Conservation (phyloP, 92 coral and sea anemone species). For the Phenganax subtilis region DNA sequence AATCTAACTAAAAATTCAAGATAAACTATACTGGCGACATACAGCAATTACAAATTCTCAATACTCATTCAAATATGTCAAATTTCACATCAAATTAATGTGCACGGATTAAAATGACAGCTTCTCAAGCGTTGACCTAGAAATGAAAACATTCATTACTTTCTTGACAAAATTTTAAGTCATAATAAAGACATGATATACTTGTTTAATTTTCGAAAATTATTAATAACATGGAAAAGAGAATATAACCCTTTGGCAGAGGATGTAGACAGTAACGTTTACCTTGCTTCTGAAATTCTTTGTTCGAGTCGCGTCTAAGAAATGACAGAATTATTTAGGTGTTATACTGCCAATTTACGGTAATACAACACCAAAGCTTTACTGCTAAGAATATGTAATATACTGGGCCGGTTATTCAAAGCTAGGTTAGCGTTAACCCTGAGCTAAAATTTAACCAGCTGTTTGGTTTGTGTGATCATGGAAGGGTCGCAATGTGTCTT, state of each 20-base stretch:
- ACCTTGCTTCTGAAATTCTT: conserved; percentile 94
- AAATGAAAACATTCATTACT: background rate
- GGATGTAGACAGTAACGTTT: background rate
- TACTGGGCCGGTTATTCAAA: no score
- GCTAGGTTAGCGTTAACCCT: no score
- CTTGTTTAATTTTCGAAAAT: no score
- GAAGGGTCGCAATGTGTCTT: no score
- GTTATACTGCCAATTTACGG: background rate
- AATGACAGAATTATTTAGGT: conserved; percentile 5
- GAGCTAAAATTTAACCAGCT: no score
- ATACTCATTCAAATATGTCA: background rate
- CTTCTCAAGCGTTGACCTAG: conserved; percentile 34
- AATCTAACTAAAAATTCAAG: background rate
- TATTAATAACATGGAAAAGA: no score
- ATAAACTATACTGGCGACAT: no score
- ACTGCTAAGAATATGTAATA: no score
- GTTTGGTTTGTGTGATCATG: no score
- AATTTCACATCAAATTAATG: background rate
- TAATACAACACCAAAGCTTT: no score
- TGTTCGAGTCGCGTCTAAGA: conserved; percentile 81
- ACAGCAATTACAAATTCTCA: background rate
- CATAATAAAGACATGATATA: no score
- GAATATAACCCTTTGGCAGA: no score
- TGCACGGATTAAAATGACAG: conserved; percentile 10
- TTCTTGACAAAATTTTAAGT: background rate